Evolutionary conservation across 2,888 invertebrate genomes (phyloP), one percentile per base, ranked within the genome.

Genomic region (Mellilla xanthometata): DNA sequence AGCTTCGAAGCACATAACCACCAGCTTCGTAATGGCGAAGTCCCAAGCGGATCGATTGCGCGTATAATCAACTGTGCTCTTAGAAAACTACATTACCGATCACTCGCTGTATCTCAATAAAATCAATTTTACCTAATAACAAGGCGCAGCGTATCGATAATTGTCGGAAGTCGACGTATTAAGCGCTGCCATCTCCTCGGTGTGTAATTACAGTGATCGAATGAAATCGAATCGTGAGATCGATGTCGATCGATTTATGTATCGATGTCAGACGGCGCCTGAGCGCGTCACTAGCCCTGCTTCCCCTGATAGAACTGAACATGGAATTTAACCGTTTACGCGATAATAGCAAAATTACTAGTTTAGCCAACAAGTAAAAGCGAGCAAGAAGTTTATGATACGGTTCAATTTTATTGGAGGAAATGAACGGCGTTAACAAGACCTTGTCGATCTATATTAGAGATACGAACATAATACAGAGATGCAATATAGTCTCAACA

Each of bases 181-280:
- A 75, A 77, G 67, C 70, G 61, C 71, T 24, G 68, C 61, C 64
- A 64, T 63, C 66, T 68, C 67, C 69, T 71, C 61, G 63, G 52
- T 57, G 49, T 65, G 68, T 78, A 77, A 83, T 80, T 76, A 77
- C 74, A 60, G 76, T 68, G 72, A 79, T 80, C 70, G 67, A 65
- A 72, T 75, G 66, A 64, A 76, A 72, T 76, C 67, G 65, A 76
- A 72, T 75, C 76, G 73, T 72, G 75, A 70, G 74, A 80, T 76
- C 73, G 71, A 81, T 81, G 81, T 79, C 70, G 74, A 80, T 76
- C 73, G 71, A 81, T 81, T 81, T 79, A 81, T 81, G 76, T 76
- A 80, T 80, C 75, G 76, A 77, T 77, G 76, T 73, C 73, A 62
- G 61, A 56, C 68, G 75, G 73, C 76, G 76, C 72, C 72, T 61